Conservation (phyloP, 1,140 invertebrate genomes). For the Tetramorium alpestre region DNA sequence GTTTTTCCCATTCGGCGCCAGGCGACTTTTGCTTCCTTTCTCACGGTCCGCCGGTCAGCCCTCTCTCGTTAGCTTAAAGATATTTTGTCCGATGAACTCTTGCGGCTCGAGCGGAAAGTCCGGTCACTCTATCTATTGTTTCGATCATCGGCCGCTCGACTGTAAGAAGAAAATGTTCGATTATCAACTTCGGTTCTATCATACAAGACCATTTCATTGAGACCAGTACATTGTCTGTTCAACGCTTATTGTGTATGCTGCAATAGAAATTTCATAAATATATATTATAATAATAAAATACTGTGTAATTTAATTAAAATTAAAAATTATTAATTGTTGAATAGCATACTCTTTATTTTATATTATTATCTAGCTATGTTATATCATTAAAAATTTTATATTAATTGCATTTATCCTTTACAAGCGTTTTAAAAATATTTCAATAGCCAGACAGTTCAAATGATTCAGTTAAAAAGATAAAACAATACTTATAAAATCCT, state of each 20-base stretch:
- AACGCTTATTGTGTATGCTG: neutral
- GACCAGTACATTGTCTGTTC: neutral
- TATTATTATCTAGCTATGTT: neutral
- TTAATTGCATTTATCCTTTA: neutral
- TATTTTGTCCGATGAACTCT: constrained; percentile 31
- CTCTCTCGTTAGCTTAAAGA: constrained; percentile 47
- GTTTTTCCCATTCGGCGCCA: constrained; percentile 62
- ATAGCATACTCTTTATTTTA: neutral
- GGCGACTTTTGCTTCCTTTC: constrained; percentile 64
- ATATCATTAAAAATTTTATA: neutral
- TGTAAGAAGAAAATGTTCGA: neutral
- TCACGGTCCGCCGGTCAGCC: constrained; percentile 59
- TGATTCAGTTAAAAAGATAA: neutral
- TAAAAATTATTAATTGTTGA: neutral
- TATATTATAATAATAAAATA: neutral
- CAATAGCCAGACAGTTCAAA: neutral
- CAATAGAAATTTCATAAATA: neutral
- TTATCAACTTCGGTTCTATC: neutral
- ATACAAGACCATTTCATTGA: neutral
- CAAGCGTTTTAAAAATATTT: neutral
- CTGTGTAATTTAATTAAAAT: neutral
- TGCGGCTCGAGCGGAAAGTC: constrained; percentile 36
- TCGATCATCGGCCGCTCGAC: neutral
- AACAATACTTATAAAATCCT: neutral
- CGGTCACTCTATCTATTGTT: constrained; percentile 26